These are phyloP conservation scores for Aelia acuminata DNA, from an alignment of 2,888 invertebrate genomes.

Conservation along the genomic window DNA sequence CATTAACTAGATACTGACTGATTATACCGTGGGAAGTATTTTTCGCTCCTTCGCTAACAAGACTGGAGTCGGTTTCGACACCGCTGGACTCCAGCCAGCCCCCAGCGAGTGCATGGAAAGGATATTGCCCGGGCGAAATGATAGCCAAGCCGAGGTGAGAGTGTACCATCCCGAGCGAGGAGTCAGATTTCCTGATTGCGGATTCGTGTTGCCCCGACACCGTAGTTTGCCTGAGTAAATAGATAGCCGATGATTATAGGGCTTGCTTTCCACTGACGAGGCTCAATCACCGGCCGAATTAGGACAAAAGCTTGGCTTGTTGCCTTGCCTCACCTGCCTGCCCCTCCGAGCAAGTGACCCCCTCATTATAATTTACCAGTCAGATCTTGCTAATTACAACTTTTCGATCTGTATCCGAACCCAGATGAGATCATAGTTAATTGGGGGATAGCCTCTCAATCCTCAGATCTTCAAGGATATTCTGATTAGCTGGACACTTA, in stretches of 20 bases:
- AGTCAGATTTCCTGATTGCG: slow-evolving; percentile 55
- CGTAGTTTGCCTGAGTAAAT: slow-evolving; percentile 57
- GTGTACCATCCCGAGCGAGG: slow-evolving; percentile 20
- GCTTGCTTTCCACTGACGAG: slow-evolving; percentile 44
- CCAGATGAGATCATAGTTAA: neutral
- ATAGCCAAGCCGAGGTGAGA: neutral
- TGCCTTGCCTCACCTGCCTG: neutral
- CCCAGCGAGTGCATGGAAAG: neutral
- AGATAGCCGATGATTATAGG: slow-evolving; percentile 57
- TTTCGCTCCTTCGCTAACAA: slow-evolving; percentile 17
- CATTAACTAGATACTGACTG: slow-evolving; percentile 40
- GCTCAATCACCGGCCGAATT: slow-evolving; percentile 49
- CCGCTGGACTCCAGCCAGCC: neutral
- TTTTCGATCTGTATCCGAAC: neutral
- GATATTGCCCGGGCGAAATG: neutral
- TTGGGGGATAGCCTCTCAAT: no score
- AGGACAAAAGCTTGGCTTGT: slow-evolving; percentile 39
- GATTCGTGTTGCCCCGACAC: slow-evolving; percentile 50
- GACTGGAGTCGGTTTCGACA: slow-evolving; percentile 11
- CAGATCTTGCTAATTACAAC: slow-evolving; percentile 10
- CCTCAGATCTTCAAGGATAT: no score
- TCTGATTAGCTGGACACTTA: no score
- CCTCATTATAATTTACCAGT: slow-evolving; percentile 1
- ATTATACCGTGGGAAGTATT: slow-evolving; percentile 36
- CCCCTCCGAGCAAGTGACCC: slow-evolving; percentile 10